These are phyloP conservation scores for Megalurothrips usitatus DNA, from an alignment of 2,888 invertebrate genomes.

Conservation along the genomic window DNA sequence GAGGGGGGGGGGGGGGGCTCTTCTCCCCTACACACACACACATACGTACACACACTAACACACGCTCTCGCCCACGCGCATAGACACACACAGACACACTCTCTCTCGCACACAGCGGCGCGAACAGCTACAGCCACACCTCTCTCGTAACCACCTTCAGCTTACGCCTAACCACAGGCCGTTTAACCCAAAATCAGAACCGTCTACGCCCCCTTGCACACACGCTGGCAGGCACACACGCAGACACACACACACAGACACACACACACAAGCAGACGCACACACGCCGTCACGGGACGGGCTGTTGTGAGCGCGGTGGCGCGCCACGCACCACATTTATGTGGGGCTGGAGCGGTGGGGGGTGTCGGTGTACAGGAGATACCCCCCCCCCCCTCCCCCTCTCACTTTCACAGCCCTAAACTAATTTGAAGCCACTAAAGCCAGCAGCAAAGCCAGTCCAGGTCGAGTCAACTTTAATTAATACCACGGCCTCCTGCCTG, in stretches of 20 bases:
- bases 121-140: background rate
- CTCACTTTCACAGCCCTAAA: background rate
- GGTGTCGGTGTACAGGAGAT: background rate
- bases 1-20: no score
- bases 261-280: no score
- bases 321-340: background rate
- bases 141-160: no score
- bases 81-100: background rate
- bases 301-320: background rate
- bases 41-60: background rate
- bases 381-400: background rate
- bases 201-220: no score
- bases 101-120: background rate
- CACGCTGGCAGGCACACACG: no score
- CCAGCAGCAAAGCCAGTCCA: background rate
- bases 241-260: no score
- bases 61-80: background rate
- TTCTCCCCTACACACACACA: no score
- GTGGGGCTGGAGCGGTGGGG: background rate
- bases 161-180: background rate
- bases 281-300: background rate
- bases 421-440: background rate
- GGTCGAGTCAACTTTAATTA: constrained; percentile 9
- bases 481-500: background rate
- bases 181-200: background rate